Evolutionary conservation across 2,888 invertebrate species (phyloP).

Genomic region (Brassicogethes aeneus): DNA sequence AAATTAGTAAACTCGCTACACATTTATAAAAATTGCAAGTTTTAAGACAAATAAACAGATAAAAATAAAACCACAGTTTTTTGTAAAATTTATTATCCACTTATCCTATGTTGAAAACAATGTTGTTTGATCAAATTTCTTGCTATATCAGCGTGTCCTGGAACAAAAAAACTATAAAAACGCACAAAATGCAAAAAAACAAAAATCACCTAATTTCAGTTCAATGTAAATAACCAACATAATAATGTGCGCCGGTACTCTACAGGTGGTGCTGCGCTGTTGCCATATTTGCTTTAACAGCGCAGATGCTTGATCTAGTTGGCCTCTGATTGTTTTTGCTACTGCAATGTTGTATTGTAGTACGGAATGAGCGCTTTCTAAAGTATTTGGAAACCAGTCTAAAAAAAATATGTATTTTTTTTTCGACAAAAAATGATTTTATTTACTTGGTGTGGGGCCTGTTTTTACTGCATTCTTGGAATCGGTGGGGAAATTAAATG

Average conservation of each 20-base stretch:
- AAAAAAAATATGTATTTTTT: conserved; percentile 13
- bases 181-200: conserved; percentile 6
- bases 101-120: conserved; percentile 38
- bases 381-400: conserved; percentile 56
- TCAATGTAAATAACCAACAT: conserved; percentile 58
- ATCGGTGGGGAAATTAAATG: conserved; percentile 40
- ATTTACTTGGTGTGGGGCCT: conserved; percentile 34
- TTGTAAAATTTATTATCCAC: conserved; percentile 13
- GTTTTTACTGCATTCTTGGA: conserved; percentile 35
- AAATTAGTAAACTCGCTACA: too few species aligned
- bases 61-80: not conserved
- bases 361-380: conserved; percentile 58
- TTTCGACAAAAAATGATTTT: conserved; percentile 3
- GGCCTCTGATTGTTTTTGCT: conserved; percentile 64
- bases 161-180: conserved; percentile 38
- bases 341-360: conserved; percentile 73
- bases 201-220: conserved; percentile 46
- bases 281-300: conserved; percentile 46
- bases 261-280: conserved; percentile 40
- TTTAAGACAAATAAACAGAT: too few species aligned
- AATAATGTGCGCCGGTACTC: conserved; percentile 54
- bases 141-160: conserved; percentile 41
- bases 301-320: conserved; percentile 52
- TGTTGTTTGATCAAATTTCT: conserved; percentile 54
- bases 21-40: too few species aligned